Conservation (phyloP, 2,888 invertebrate genomes). For the Lasioglossum marginatum region DNA sequence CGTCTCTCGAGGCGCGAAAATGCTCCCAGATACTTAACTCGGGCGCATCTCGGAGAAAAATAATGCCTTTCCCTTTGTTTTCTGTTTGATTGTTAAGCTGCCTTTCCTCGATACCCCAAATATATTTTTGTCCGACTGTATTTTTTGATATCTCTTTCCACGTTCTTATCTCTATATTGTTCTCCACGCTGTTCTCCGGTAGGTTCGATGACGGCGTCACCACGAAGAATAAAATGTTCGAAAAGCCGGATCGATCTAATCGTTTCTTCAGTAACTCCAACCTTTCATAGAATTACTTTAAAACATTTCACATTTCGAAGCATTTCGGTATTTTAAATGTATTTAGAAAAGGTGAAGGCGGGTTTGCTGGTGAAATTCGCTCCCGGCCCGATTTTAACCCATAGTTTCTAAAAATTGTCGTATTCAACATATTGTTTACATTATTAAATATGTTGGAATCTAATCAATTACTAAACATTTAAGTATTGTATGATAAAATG, state of each 20-base stretch:
- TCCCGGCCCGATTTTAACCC: no score
- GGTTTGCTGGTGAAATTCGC: no score
- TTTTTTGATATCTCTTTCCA: slow-evolving; percentile 72
- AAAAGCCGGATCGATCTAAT: slow-evolving; percentile 73
- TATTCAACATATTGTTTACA: no score
- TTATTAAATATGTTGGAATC: no score
- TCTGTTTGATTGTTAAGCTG: slow-evolving; percentile 59
- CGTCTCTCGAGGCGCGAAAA: slow-evolving; percentile 75
- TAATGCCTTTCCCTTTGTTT: slow-evolving; percentile 64
- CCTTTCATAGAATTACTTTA: slow-evolving; percentile 63
- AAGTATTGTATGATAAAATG: no score
- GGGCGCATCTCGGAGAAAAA: slow-evolving; percentile 72
- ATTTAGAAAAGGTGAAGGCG: no score
- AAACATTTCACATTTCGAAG: not conserved
- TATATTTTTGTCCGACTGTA: slow-evolving; percentile 62
- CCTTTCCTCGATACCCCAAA: slow-evolving; percentile 48
- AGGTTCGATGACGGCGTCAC: slow-evolving; percentile 63
- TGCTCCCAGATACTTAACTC: slow-evolving; percentile 74
- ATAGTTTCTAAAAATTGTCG: no score
- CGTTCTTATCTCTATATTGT: slow-evolving; percentile 68
- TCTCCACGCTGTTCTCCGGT: slow-evolving; percentile 60
- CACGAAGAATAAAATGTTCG: slow-evolving; percentile 74
- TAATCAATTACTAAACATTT: no score
- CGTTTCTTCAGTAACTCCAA: slow-evolving; percentile 74
- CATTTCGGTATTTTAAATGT: not conserved